Base-by-base conservation (phyloP, 2,888 invertebrate species). In the Cylloceria caligata region DNA sequence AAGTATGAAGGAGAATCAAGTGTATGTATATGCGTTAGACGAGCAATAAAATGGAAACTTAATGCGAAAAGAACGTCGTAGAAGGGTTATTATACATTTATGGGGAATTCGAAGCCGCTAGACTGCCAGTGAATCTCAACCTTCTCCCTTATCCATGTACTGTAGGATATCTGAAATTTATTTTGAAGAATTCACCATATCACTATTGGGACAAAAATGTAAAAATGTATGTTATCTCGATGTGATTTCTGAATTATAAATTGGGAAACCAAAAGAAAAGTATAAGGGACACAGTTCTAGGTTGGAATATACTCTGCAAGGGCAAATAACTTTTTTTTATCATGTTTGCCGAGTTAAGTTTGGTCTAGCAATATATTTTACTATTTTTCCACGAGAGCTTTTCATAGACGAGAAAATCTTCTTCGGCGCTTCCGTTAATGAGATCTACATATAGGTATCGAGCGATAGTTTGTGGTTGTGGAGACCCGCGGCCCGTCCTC, bases 381-480 rank as follows among this genome's bases (percentile, higher is more conserved):
- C 55, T 55, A 27, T 30, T 60, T 60, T 19, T 34, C 9, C 57
- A 34, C 34, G 0, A 34, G 27, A 57, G 34, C 52, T 60, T 27
- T 45, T 73, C 47, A 73, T 36, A 49, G 45, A 76, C 81, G 78
- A 79, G 73, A 79, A 75, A 83, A 84, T 84, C 36, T 80, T 84
- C 75, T 83, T 83, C 72, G 47, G 45, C 42, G 52, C 69, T 75
- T 67, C 30, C 77, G 78, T 82, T 82, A 84, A 84, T 69, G 77
- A 80, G 82, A 82, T 82, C 71, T 79, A 34, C 79, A 76, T 79
- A 75, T 82, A 71, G 55, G 69, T 57, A 82, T 82, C 69, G 75
- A 82, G 78, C 82, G 68, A 68, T 24, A 68, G 79, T 79, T 80
- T 81, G 83, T 68, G 82, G 82, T 76, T 42, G 72, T 64, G 30